Conservation (phyloP, 2,113 vertebrate species). For the Philantomba maxwellii region DNA sequence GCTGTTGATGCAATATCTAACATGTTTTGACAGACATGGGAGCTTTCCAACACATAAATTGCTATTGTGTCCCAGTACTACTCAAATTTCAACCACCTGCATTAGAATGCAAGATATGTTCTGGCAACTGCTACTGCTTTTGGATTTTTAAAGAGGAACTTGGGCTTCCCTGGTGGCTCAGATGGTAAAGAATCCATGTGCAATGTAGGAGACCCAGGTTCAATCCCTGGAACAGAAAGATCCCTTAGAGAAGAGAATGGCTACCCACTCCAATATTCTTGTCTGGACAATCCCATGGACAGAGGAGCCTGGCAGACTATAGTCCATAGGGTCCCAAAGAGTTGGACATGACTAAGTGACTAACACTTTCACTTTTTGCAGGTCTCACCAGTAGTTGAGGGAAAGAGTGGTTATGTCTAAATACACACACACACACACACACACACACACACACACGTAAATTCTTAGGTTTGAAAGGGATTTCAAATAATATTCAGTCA, state of each 20-base stretch:
- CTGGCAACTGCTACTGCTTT: background rate
- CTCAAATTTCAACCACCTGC: background rate
- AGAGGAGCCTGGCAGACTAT: background rate
- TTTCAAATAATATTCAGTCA: background rate
- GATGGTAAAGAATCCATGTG: background rate
- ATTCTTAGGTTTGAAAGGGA: background rate
- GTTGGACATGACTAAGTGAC: background rate
- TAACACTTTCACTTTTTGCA: background rate
- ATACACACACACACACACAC: background rate
- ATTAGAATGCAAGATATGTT: background rate
- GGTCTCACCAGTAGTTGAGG: background rate
- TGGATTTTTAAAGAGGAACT: background rate
- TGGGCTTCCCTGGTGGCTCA: background rate
- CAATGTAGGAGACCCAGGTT: background rate
- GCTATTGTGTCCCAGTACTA: background rate
- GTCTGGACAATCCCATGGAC: background rate
- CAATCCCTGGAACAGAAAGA: background rate
- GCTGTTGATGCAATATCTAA: conserved; percentile 9
- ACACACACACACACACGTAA: background rate
- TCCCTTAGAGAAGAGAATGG: background rate
- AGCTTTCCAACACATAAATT: conserved; percentile 16
- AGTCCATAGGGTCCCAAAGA: background rate
- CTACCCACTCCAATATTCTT: background rate
- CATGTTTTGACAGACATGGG: conserved; percentile 41
- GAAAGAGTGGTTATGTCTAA: background rate